Percentiles rank a stretch among this genome's conserved stretches.
phyloP scores from a whole-genome alignment of 30 jellyfish, hydroid and myxozoan genomes.

The Aurelia aurita region DNA sequence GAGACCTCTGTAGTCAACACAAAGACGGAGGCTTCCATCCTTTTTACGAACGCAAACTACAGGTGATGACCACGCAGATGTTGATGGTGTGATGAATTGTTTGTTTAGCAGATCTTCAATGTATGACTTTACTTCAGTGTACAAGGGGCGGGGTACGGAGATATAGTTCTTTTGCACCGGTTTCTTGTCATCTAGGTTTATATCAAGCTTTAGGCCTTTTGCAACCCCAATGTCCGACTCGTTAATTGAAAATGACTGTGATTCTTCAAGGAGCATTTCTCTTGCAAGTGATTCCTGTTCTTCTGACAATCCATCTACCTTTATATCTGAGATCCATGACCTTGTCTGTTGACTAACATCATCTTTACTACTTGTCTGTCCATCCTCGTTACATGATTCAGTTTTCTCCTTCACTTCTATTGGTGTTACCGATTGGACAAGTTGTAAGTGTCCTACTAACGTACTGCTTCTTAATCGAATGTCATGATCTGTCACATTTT shows the following conservation, averaged over 20 bases:
- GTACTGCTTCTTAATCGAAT: background rate
- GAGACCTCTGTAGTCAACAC: slow-evolving; percentile 42
- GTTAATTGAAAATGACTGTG: slow-evolving; percentile 18
- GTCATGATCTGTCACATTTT: slow-evolving; percentile 21
- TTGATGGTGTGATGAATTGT: slow-evolving; percentile 13
- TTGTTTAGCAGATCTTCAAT: slow-evolving; percentile 22
- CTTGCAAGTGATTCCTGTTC: too few species aligned
- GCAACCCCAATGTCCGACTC: slow-evolving; percentile 29
- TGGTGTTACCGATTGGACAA: too few species aligned
- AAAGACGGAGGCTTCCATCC: slow-evolving; percentile 34
- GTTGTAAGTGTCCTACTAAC: slow-evolving; percentile 20
- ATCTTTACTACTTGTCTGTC: too few species aligned
- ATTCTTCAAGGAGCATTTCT: background rate
- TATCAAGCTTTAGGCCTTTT: slow-evolving; percentile 8
- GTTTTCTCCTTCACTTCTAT: too few species aligned
- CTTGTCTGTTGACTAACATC: too few species aligned
- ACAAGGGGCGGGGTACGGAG: slow-evolving; percentile 20
- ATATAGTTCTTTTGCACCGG: slow-evolving; percentile 31
- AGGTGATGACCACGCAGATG: slow-evolving; percentile 36
- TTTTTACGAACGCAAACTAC: slow-evolving; percentile 55
- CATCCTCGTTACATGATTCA: too few species aligned
- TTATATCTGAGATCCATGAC: too few species aligned
- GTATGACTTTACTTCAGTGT: slow-evolving; percentile 38
- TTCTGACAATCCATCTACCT: too few species aligned
- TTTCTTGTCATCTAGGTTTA: slow-evolving; percentile 18